Evolutionary conservation across 2,113 vertebrate genomes (phyloP), one percentile per base, ranked within the genome.

Genomic region (Lepus timidus): DNA sequence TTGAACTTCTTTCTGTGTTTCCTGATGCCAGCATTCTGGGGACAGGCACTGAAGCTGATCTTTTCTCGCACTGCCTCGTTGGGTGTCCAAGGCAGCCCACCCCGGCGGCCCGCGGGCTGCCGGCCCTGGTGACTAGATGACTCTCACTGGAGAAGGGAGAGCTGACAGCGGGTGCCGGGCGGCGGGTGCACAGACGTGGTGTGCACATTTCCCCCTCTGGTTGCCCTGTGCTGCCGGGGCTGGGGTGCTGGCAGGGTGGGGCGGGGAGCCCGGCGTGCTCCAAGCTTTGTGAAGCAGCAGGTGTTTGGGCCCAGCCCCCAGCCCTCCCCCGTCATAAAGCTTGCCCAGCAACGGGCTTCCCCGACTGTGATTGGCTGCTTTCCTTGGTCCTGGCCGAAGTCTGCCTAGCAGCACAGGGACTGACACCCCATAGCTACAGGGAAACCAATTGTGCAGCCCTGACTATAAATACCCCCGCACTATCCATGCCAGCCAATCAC

Each of bases 391-490:
- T 94, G 94, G 61, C 82, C 2, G 2, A 97, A 97, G 92, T 97
- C 97, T 97, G 97, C 97, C 97, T 97, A 97, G 97, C 94, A 97
- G 97, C 97, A 97, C 65, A 23, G 88, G 29, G 71, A 78, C 93
- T 19, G 71, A 65, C 36, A 13, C 87, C 93, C 91, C 93, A 92
- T 65, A 78, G 95, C 96, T 73, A 94, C 76, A 95, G 89, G 93
- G 95, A 96, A 95, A 95, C 91, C 96, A 96, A 3, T 81, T 84
- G 96, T 96, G 89, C 80, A 67, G 95, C 80, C 94, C 80, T 84
- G 91, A 64, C 97, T 97, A 97, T 97, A 97, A 97, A 97, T 97
- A 97, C 33, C 88, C 90, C 87, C 1, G 1, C 51, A 44, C 13
- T n/a, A 19, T 39, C 86, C 36, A 39, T 89, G 96, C 97, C 97